phyloP scores from a whole-genome alignment of 53 echinoderm and acorn worm genomes.

The Patiria pectinifera region DNA sequence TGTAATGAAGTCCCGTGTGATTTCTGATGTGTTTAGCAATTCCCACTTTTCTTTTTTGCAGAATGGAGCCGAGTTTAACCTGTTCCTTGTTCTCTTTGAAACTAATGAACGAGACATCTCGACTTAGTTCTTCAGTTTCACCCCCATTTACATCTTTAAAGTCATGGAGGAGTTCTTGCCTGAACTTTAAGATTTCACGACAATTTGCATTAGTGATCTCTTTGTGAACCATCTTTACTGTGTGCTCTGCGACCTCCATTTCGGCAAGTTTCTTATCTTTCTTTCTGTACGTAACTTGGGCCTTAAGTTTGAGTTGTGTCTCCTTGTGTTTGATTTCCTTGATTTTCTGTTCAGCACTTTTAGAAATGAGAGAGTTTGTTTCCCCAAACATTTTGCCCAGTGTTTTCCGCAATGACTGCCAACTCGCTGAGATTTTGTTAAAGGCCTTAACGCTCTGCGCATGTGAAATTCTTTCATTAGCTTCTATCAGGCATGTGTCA shows the following conservation, averaged over 20 bases:
- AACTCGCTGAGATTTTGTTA: neutral
- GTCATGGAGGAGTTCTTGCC: neutral
- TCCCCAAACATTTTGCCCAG: neutral
- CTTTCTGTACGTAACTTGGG: neutral
- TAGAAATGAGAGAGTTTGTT: neutral
- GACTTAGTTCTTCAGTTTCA: neutral
- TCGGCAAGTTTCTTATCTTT: neutral
- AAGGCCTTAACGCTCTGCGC: no score
- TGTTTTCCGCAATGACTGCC: neutral
- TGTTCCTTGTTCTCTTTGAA: neutral
- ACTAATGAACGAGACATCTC: neutral
- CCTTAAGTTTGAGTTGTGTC: neutral
- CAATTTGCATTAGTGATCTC: neutral
- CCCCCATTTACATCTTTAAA: neutral
- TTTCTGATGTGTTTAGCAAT: neutral
- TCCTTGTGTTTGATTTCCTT: neutral
- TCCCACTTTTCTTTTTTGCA: neutral
- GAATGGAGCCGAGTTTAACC: neutral
- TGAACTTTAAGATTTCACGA: neutral
- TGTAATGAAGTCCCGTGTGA: neutral
- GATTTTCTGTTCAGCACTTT: neutral
- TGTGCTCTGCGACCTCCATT: neutral
- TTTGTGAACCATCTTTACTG: neutral
- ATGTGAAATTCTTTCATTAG: neutral
- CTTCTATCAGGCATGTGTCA: neutral